phyloP scores from a whole-genome alignment of 1,140 invertebrate genomes.

The Atta cephalotes region DNA sequence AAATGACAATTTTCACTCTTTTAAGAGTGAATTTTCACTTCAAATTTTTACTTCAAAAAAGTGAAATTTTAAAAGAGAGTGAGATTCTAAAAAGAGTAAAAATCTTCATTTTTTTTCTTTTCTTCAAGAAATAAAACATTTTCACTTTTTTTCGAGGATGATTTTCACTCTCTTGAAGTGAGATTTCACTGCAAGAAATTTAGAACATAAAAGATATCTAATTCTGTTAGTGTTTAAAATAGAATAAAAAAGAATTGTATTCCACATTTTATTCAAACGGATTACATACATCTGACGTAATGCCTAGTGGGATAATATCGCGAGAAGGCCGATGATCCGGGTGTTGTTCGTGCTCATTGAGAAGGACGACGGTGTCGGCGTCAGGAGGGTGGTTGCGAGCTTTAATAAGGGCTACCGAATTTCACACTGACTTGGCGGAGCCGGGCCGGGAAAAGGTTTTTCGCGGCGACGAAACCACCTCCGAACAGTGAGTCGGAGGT shows the following conservation, averaged over 20 bases:
- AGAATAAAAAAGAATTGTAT: neutral
- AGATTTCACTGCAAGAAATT: too few relatives aligned
- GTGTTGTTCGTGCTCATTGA: slow-evolving; percentile 50
- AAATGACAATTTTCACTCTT: neutral
- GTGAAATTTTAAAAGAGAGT: too few relatives aligned
- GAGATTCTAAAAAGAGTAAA: too few relatives aligned
- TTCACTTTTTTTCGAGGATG: too few relatives aligned
- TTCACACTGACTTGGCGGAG: slow-evolving; percentile 84
- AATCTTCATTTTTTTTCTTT: too few relatives aligned
- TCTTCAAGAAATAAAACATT: too few relatives aligned
- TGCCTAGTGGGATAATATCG: slow-evolving; percentile 30
- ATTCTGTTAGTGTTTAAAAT: neutral
- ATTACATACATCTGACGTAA: slow-evolving; percentile 15
- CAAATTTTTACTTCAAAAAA: too few relatives aligned
- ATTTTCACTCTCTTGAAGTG: too few relatives aligned
- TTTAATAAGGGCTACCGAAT: slow-evolving; percentile 86
- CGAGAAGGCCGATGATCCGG: slow-evolving; percentile 52
- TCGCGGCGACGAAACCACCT: slow-evolving; percentile 49
- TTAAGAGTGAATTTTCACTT: too few relatives aligned
- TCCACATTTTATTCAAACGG: slow-evolving; percentile 11
- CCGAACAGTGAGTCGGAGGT: slow-evolving; percentile 4
- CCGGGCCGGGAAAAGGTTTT: slow-evolving; percentile 54
- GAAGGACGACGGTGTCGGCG: slow-evolving; percentile 23
- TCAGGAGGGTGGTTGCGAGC: slow-evolving; percentile 78
- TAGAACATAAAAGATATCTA: neutral